These are phyloP conservation scores for Eolophus roseicapilla DNA, from an alignment of 2,113 vertebrate species.

Conservation along the genomic window DNA sequence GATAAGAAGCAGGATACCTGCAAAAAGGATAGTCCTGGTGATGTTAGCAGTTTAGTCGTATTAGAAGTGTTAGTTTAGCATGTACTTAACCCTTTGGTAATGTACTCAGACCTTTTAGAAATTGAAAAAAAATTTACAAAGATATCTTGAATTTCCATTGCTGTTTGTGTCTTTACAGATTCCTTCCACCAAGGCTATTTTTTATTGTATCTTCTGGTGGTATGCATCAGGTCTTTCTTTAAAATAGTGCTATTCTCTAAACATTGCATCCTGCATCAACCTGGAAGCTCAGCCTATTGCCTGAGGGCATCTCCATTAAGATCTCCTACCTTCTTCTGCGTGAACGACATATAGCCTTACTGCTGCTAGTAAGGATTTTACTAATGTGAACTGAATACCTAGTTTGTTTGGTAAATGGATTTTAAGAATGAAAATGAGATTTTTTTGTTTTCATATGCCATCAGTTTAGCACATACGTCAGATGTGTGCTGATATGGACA, in stretches of 20 bases:
- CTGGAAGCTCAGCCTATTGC: not conserved
- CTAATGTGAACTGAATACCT: not conserved
- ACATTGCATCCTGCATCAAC: not conserved
- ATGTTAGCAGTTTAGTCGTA: not conserved
- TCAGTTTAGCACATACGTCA: slow-evolving; percentile 44
- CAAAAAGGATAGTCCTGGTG: not conserved
- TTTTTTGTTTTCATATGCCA: slow-evolving; percentile 8
- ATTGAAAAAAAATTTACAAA: not conserved
- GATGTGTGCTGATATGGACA: slow-evolving; percentile 26
- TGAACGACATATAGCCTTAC: not conserved
- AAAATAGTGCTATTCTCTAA: not conserved
- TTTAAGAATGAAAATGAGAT: slow-evolving; percentile 18
- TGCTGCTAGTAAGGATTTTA: not conserved
- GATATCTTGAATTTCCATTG: not conserved
- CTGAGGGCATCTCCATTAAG: not conserved
- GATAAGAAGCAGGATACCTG: not conserved
- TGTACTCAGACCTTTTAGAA: not conserved
- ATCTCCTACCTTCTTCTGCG: not conserved
- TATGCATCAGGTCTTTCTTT: not conserved
- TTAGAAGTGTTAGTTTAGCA: not conserved
- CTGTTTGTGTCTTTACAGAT: not conserved
- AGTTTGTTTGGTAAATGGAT: not conserved
- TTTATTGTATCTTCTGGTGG: not conserved
- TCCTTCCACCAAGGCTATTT: not conserved
- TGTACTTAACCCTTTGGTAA: not conserved